Percentiles rank a stretch among this genome's conserved stretches.
These are phyloP conservation scores for Paracentrotus lividus DNA, from an alignment of 53 echinoderm and acorn worm genomes.

Conservation along the genomic window DNA sequence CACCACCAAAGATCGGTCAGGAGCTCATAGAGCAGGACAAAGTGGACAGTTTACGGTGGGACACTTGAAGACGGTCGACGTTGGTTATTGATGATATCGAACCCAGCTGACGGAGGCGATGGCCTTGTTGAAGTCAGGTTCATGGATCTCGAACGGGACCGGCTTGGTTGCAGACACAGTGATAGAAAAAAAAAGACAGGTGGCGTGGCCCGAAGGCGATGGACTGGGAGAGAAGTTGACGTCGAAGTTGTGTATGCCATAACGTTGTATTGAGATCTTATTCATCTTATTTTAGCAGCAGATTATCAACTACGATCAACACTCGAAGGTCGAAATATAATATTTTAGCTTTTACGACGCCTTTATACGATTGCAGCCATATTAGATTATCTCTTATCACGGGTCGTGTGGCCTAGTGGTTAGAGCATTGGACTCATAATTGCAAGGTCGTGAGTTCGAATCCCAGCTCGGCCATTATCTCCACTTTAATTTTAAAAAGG, in stretches of 20 bases:
- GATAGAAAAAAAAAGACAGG: background rate
- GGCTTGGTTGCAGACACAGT: background rate
- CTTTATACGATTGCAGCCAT: background rate
- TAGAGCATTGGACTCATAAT: too few relatives aligned
- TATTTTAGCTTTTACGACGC: background rate
- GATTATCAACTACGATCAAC: background rate
- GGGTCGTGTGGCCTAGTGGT: too few relatives aligned
- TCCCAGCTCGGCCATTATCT: too few relatives aligned
- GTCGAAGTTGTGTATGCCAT: background rate
- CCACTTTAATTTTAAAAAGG: too few relatives aligned
- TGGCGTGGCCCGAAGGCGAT: background rate
- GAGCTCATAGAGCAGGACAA: background rate
- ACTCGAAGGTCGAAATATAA: background rate
- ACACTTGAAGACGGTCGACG: slow-evolving; percentile 21
- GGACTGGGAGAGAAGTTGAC: background rate
- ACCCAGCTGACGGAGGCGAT: slow-evolving; percentile 43
- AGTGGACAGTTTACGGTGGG: slow-evolving; percentile 38
- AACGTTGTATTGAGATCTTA: background rate
- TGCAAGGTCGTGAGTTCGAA: too few relatives aligned
- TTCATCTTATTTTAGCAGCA: background rate
- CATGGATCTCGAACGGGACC: background rate
- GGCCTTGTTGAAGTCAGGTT: slow-evolving; percentile 46
- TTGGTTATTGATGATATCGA: slow-evolving; percentile 35
- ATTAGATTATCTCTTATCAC: background rate
- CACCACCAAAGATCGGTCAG: background rate